Evolutionary conservation across 2,113 vertebrate genomes (phyloP), one percentile per base, ranked within the genome.

Genomic region (Mustela nigripes): DNA sequence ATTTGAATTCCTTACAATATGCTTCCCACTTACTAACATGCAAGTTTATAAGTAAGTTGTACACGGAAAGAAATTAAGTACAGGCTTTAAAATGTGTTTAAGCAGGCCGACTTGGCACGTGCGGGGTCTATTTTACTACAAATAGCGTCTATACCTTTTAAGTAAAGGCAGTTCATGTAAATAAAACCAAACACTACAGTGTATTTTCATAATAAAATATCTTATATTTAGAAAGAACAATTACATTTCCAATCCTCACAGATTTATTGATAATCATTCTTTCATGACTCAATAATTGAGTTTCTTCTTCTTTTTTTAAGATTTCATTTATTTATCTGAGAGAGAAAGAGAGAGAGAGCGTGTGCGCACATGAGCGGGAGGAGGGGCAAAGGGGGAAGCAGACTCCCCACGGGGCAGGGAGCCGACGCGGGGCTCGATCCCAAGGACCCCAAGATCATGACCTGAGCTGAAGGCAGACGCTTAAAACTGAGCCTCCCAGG

Each of bases 141-240:
- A 74, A 87, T 33, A 69, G 63, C 18, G 10, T 28, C 14, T 71
- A 58, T 18, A 3, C 5, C 48, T 85, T 36, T 31, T 39, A 93
- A 81, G 69, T 33, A 94, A 89, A 82, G 91, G 26, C 21, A 85
- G 56, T 42, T 89, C n/a, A 48, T 26, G 56, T 16, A 18, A 63
- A 36, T 80, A 31, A 92, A 95, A 62, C 4, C n/a, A 97, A 95
- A 95, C 10, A 80, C 33, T 63, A 42, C 58, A 24, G 10, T 33
- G 39, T 22, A 93, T 65, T 88, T 84, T 92, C 11, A 95, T 71
- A 94, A 60, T 6, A 82, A 22, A 18, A 24, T 89, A 73, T 74
- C 88, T 97, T 84, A 56, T 67, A 88, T n/a, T 89, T 10, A n/a
- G 42, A 94, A 89, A 89, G 2, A 91, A 4, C 16, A 87, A 63